A percentile compares a stretch with the other conserved stretches of the same genome.
These are phyloP conservation scores for Sarcophaga variegata DNA, from an alignment of 2,888 invertebrate species.

Conservation along the genomic window DNA sequence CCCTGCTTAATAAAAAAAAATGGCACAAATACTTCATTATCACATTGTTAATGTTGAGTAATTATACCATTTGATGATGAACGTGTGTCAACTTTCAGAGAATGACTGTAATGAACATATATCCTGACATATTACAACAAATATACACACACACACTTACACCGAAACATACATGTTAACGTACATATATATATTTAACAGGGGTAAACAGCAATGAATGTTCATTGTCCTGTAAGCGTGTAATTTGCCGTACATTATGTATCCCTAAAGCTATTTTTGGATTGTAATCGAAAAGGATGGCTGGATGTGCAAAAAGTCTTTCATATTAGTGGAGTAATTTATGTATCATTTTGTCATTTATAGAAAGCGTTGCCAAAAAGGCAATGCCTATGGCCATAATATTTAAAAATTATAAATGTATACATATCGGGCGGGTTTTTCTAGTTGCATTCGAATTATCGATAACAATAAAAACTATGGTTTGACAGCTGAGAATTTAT, in stretches of 20 bases:
- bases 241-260: slow-evolving; percentile 13
- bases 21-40: slow-evolving; percentile 54
- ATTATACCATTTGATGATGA: slow-evolving; percentile 57
- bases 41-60: slow-evolving; percentile 54
- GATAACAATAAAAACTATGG: too few relatives aligned
- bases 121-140: slow-evolving; percentile 26
- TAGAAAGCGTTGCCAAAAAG: too few relatives aligned
- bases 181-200: too few relatives aligned
- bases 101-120: slow-evolving; percentile 15
- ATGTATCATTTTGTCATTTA: too few relatives aligned
- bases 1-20: not conserved
- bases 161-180: too few relatives aligned
- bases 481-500: too few relatives aligned
- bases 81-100: slow-evolving; percentile 51
- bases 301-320: not conserved
- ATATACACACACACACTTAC: not conserved
- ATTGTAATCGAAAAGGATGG: slow-evolving; percentile 15
- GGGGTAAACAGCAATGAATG: too few relatives aligned
- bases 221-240: not conserved
- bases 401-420: too few relatives aligned
- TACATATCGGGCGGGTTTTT: too few relatives aligned
- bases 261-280: slow-evolving; percentile 25
- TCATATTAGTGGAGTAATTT: not conserved
- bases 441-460: too few relatives aligned
- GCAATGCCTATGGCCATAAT: too few relatives aligned